Base-by-base conservation (phyloP, 2,888 invertebrate genomes). In the Pollenia amentaria region DNA sequence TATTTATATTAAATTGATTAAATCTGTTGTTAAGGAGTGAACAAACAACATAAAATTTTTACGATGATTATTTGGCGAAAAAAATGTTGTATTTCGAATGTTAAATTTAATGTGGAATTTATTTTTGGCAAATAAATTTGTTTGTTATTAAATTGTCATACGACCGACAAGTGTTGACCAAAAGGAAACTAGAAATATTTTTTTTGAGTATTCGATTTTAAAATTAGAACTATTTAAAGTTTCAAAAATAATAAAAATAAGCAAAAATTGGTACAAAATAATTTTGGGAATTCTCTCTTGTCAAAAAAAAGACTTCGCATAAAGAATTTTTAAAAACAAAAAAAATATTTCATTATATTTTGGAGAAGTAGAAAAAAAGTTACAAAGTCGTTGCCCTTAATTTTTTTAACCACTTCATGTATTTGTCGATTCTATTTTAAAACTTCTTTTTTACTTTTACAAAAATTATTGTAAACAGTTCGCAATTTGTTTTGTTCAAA, bases 121-220 rank as follows among this genome's bases (percentile, higher is more conserved):
- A 16, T 83, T 83, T 83, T 72, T 70, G 70, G 77, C 62, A 77
- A 72, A 77, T 40, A 70, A 83, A 76, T 76, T 76, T 64, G 53
- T 76, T 64, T 83, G 38, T 48, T 83, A 77, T 64, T 77, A 77
- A 72, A 77, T 64, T 53, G 69, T 53, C 67, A 44, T 69, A 53
- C 42, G 21, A 64, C 73, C 42, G 21, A 64, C 73, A 57, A 73
- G 12, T 57, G 55, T 72, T 75, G 44, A 44, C 53, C 21, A 69
- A 64, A 64, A 55, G 12, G 42, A 72, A 55, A 64, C 55, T 14
- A 40, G 14, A 72, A 46, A 65, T 65, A 46, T 65, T 65, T 65
- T 65, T 65, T 65, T 46, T 65, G 44, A 46, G 29, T 6, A 29
- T 29, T 6, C 0, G 6, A 29, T 29, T 29, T 29, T 29, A 29